phyloP scores from a whole-genome alignment of 2,113 vertebrate species.

The Oxygymnocypris stewartii region DNA sequence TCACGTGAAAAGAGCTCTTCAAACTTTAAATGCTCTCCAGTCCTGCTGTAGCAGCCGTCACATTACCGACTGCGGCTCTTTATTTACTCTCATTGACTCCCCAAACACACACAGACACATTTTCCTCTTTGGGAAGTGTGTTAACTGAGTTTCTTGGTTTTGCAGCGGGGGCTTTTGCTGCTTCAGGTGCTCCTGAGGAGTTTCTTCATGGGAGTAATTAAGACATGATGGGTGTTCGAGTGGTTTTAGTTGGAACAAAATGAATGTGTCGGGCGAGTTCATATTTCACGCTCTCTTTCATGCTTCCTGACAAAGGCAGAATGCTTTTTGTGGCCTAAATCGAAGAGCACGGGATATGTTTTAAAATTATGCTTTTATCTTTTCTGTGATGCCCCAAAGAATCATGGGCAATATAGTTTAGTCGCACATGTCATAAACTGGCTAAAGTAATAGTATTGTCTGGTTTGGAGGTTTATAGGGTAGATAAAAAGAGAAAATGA shows the following conservation, averaged over 20 bases:
- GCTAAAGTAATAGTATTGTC: background rate
- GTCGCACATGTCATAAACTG: background rate
- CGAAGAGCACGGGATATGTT: background rate
- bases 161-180: conserved; percentile 1
- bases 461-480: background rate
- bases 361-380: background rate
- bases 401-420: background rate
- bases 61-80: conserved; percentile 19
- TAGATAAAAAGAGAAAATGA: background rate
- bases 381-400: background rate
- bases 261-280: background rate
- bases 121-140: conserved; percentile 34
- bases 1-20: conserved; percentile 38
- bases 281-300: background rate
- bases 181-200: conserved; percentile 2
- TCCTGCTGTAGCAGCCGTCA: conserved; percentile 4
- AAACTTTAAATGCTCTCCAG: conserved; percentile 35
- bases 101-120: background rate
- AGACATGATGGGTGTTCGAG: background rate
- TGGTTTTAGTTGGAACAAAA: background rate
- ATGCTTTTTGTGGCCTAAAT: background rate
- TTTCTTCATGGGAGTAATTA: background rate
- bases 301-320: background rate
- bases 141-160: conserved; percentile 41
- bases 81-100: conserved; percentile 26